phyloP scores from a whole-genome alignment of 2,888 invertebrate genomes.

The Eledona agricola region DNA sequence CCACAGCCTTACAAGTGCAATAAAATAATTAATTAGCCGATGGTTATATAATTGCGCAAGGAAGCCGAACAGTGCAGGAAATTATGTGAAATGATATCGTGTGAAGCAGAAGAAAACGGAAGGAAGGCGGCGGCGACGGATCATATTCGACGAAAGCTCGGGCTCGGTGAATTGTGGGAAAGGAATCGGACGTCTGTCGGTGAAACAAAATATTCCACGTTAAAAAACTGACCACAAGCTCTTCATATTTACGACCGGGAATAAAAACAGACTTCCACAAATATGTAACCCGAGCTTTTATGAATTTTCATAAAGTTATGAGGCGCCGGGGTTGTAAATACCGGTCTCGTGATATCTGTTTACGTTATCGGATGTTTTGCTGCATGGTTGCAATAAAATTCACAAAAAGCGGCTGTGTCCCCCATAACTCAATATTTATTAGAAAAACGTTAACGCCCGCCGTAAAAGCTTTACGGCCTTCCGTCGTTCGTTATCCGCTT shows the following conservation, averaged over 20 bases:
- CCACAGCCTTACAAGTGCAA: conserved; percentile 37
- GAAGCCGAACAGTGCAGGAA: conserved; percentile 46
- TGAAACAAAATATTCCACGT: conserved; percentile 54
- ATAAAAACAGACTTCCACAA: too few species aligned
- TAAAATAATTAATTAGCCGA: conserved; percentile 35
- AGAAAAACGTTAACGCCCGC: conserved; percentile 37
- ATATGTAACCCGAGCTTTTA: conserved; percentile 34
- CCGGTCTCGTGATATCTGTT: background rate
- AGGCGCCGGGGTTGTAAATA: conserved; percentile 18
- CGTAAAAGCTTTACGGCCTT: conserved; percentile 36
- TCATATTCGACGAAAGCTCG: conserved; percentile 40
- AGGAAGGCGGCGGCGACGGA: conserved; percentile 46
- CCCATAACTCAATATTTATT: conserved; percentile 38
- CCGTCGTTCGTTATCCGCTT: conserved; percentile 19
- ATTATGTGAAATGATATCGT: conserved; percentile 45
- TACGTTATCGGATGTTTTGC: conserved; percentile 3
- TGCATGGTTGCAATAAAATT: conserved; percentile 21
- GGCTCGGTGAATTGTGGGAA: conserved; percentile 37
- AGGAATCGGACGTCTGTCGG: conserved; percentile 43
- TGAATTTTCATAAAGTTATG: conserved; percentile 29
- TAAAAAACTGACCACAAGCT: conserved; percentile 51
- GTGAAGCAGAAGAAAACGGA: conserved; percentile 40
- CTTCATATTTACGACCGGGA: conserved; percentile 53
- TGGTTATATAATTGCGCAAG: conserved; percentile 35
- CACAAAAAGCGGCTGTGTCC: conserved; percentile 32